Percentiles rank a stretch among this genome's conserved stretches.
phyloP scores from a whole-genome alignment of 2,113 vertebrate genomes.

The Alethe diademata region DNA sequence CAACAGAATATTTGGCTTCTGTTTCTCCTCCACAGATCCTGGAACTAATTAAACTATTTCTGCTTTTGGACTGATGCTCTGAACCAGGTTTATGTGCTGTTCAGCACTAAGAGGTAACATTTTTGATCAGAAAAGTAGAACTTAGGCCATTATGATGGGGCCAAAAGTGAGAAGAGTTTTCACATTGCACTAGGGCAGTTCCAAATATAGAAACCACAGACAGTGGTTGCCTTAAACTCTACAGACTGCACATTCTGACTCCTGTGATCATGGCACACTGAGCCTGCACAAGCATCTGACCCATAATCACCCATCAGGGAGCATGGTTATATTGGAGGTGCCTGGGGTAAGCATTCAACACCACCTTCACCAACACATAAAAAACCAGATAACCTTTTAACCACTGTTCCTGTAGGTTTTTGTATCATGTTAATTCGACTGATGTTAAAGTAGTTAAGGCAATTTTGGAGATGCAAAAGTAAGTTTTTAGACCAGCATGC shows the following conservation, averaged over 20 bases:
- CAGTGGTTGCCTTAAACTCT: neutral
- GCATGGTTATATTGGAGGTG: accelerated
- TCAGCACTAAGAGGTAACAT: neutral
- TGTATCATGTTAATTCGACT: neutral
- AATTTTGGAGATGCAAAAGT: neutral
- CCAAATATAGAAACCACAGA: neutral
- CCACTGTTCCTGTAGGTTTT: neutral
- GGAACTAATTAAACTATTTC: neutral
- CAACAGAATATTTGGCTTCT: neutral
- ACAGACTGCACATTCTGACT: neutral
- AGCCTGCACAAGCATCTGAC: neutral
- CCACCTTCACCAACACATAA: neutral
- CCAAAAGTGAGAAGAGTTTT: neutral
- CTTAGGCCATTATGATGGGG: accelerated
- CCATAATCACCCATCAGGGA: neutral
- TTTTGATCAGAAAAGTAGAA: neutral
- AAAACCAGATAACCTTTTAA: neutral
- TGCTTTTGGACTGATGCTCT: neutral
- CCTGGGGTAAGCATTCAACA: neutral
- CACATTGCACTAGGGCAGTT: neutral
- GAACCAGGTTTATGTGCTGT: neutral
- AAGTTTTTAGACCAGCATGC: neutral
- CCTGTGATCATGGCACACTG: neutral
- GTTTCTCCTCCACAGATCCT: neutral
- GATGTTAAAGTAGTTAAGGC: neutral